These are phyloP conservation scores for Nothocercus julius DNA, from an alignment of 2,113 vertebrate species.

Conservation along the genomic window DNA sequence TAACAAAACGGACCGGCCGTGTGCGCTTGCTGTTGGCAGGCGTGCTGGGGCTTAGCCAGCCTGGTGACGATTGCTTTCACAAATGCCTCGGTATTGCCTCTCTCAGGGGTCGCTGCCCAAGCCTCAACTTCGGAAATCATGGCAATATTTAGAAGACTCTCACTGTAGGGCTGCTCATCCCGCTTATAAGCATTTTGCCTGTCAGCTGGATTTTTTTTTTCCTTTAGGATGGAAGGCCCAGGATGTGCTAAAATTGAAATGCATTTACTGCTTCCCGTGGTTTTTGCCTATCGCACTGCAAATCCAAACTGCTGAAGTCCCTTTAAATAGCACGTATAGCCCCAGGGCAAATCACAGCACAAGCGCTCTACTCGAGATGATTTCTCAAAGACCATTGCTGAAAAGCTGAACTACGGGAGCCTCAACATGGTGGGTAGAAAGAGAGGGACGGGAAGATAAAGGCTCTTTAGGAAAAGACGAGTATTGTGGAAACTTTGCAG, in stretches of 20 bases:
- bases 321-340: background rate
- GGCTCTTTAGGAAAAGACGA: background rate
- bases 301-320: background rate
- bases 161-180: background rate
- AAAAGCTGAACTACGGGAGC: background rate
- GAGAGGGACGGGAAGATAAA: background rate
- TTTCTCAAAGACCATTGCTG: background rate
- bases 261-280: background rate
- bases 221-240: background rate
- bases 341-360: background rate
- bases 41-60: background rate
- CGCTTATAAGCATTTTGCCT: background rate
- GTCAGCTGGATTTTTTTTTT: background rate
- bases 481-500: background rate
- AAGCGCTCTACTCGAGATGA: background rate
- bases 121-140: slow-evolving; percentile 61
- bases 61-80: slow-evolving; percentile 53
- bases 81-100: background rate
- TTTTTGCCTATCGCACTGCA: slow-evolving; percentile 24
- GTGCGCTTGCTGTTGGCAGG: slow-evolving; percentile 32
- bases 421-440: background rate
- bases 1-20: slow-evolving; percentile 4
- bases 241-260: background rate
- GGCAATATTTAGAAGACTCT: slow-evolving; percentile 24
- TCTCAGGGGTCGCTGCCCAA: slow-evolving; percentile 11